Conservation (phyloP, 1,140 invertebrate genomes). For the Patella vulgata region DNA sequence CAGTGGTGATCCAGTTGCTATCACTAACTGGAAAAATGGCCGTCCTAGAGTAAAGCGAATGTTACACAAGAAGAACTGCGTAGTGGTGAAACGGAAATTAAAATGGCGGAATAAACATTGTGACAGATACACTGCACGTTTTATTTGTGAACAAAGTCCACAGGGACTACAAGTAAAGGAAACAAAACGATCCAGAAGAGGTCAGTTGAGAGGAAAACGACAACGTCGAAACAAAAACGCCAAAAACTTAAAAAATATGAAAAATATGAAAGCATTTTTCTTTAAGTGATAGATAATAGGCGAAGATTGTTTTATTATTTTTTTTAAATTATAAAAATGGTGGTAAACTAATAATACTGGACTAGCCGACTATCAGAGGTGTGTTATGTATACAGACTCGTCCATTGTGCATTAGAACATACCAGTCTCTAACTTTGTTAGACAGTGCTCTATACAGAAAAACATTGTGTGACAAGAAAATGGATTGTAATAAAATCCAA, state of each 20-base stretch:
- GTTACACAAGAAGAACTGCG: conserved; percentile 53
- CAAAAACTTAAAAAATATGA: conserved; percentile 9
- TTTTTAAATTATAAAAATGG: no score
- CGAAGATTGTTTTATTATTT: no score
- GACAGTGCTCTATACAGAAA: no score
- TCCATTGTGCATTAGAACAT: no score
- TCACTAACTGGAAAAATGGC: conserved; percentile 49
- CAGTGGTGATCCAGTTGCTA: conserved; percentile 40
- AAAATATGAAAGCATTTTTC: neutral
- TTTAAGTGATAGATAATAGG: no score
- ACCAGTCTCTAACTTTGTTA: no score
- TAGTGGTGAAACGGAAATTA: conserved; percentile 50
- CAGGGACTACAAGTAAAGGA: no score
- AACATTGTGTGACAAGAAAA: no score
- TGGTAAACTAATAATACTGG: no score
- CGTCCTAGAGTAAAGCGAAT: conserved; percentile 43
- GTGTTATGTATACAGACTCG: no score
- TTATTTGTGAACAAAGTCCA: conserved; percentile 49
- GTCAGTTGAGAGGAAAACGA: conserved; percentile 9
- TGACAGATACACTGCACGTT: conserved; percentile 47
- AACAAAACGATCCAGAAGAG: conserved; percentile 1
- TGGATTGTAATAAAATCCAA: no score
- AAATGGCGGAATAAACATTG: conserved; percentile 61
- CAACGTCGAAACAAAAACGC: conserved; percentile 18
- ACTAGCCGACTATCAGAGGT: no score